Base-by-base conservation (phyloP, 2,888 invertebrate species). In the Epistrophella euchroma region DNA sequence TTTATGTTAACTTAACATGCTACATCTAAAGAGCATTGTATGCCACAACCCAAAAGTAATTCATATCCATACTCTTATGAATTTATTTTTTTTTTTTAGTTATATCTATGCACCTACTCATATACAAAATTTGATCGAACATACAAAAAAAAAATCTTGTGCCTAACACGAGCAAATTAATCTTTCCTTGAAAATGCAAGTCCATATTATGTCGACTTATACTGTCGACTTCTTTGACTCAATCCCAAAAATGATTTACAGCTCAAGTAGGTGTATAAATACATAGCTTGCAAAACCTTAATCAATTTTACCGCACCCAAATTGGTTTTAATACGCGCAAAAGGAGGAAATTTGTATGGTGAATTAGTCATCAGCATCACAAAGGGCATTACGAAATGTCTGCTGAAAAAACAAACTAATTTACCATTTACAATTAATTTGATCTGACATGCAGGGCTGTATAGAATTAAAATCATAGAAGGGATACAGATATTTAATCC, bases 271-370 rank as follows among this genome's bases (percentile, higher is more conserved):
- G n/a, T n/a, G n/a, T 28, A 84, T 28, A 76, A 62, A 58, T 35
- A 28, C 19, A 58, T 71, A 66, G 45, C 84, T 79, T 79, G 84
- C 84, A 80, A 84, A 72, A 75, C 75, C 72, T 76, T 80, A 76
- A 84, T 84, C 75, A 75, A 66, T 79, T 58, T 58, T 40, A 56
- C 75, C 50, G 17, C 79, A 66, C 64, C 45, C 17, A 45, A 10
- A 43, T 43, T n/a, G n/a, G n/a, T 7, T n/a, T 43, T 43, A 43
- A 43, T 43, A 43, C n/a, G 17, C 13, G 60, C 13, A 4, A 17
- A 13, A 35, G 11, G 11, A 17, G 32, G 5, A 11, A 19, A 7
- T 35, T 19, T 19, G 19, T 35, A 35, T 17, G 19, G 58, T 11
- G 15, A 58, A 58, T 37, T 58, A 58, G 17, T 35, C 32, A 58